phyloP scores from a whole-genome alignment of 2,113 vertebrate genomes.

The Phyllostomus discolor region DNA sequence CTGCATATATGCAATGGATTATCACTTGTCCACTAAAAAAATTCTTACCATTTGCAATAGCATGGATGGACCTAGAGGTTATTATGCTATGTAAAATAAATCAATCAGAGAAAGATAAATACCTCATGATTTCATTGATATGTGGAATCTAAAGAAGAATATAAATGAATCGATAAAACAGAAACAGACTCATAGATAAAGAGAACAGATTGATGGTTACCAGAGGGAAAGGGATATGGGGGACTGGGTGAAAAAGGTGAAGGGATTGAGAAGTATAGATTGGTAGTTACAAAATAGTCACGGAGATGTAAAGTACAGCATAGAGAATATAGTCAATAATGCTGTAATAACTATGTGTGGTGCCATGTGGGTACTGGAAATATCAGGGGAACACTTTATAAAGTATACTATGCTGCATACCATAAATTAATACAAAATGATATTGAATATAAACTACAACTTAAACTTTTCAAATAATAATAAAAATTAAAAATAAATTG shows the following conservation, averaged over 20 bases:
- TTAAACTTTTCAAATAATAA: neutral
- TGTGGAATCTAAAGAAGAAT: neutral
- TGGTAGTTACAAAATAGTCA: neutral
- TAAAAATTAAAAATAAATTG: neutral
- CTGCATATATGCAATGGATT: neutral
- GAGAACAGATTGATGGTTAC: neutral
- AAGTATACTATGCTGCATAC: neutral
- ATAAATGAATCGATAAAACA: neutral
- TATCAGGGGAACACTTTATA: neutral
- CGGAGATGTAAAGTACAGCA: neutral
- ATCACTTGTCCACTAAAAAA: neutral
- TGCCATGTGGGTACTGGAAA: neutral
- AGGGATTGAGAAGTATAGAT: neutral
- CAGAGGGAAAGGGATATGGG: neutral
- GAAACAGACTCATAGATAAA: neutral
- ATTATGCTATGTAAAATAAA: neutral
- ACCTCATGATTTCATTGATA: neutral
- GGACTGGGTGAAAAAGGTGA: neutral
- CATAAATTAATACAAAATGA: neutral
- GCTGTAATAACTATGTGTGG: neutral
- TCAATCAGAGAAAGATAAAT: neutral
- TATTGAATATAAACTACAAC: neutral
- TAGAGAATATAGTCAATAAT: neutral
- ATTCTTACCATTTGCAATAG: neutral
- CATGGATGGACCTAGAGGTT: neutral